phyloP scores from a whole-genome alignment of 2,113 vertebrate species.

The Podilymbus podiceps region DNA sequence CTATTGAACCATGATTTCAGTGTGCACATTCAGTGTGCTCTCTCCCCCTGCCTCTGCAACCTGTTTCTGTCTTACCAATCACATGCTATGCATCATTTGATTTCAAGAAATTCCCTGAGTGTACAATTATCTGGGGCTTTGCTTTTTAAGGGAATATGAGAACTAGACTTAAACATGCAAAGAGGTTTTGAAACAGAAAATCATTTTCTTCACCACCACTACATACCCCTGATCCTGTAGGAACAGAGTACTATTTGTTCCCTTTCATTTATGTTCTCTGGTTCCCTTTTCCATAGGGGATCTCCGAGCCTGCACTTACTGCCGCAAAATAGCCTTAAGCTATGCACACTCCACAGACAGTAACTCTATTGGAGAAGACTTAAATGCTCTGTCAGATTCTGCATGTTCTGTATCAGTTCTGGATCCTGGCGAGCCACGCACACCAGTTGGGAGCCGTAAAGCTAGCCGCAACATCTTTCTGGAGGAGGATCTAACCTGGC shows the following conservation, averaged over 20 bases:
- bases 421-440: conserved; percentile 91
- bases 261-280: background rate
- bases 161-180: background rate
- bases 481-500: conserved; percentile 95
- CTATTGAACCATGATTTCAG: background rate
- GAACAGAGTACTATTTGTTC: background rate
- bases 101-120: background rate
- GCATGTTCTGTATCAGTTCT: conserved; percentile 82
- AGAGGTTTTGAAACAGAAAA: conserved; percentile 45
- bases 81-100: background rate
- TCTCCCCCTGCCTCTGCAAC: fast-evolving
- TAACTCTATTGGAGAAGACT: conserved; percentile 91
- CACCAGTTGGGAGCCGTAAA: conserved; percentile 91
- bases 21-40: background rate
- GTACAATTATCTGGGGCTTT: background rate
- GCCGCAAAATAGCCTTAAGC: conserved; percentile 93
- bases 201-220: background rate
- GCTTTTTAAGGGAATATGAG: background rate
- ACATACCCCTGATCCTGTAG: background rate
- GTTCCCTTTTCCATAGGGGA: conserved; percentile 80
- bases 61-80: background rate
- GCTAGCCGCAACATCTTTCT: conserved; percentile 96
- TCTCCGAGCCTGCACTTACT: conserved; percentile 95
- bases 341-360: conserved; percentile 95
- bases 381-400: conserved; percentile 89